phyloP scores from a whole-genome alignment of 2,113 vertebrate species.

The Australoheros scitulus region DNA sequence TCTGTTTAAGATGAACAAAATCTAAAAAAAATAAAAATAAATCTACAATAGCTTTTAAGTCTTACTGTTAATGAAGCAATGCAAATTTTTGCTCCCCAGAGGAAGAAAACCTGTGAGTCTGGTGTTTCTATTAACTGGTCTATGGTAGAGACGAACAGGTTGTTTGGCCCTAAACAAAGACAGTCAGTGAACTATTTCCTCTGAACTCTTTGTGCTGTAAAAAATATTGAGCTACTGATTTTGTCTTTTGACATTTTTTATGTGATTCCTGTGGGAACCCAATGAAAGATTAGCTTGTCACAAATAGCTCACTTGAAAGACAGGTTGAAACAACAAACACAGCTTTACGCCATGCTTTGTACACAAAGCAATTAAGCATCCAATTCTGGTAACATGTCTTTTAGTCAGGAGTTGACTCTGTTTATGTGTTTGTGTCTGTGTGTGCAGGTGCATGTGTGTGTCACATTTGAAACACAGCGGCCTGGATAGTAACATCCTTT shows the following conservation, averaged over 20 bases:
- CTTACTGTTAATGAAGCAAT: background rate
- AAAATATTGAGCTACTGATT: background rate
- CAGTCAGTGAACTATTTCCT: background rate
- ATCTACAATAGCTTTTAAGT: background rate
- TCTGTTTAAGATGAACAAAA: background rate
- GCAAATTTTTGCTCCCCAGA: background rate
- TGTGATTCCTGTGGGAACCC: background rate
- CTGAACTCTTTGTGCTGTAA: background rate
- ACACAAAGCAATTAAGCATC: constrained; percentile 13
- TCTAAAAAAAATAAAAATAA: background rate
- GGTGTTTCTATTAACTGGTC: background rate
- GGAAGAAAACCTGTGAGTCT: too few species aligned
- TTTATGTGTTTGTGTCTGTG: background rate
- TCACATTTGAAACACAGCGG: background rate
- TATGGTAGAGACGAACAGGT: background rate
- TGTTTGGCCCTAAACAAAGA: background rate
- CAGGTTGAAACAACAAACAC: background rate
- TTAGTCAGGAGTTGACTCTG: background rate
- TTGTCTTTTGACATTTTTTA: background rate
- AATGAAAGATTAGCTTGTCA: background rate
- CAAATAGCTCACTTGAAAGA: background rate
- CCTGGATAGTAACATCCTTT: constrained; percentile 36
- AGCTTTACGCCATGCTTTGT: constrained; percentile 2
- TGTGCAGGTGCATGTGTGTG: constrained; percentile 2
- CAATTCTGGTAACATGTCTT: background rate